These are phyloP conservation scores for Aurelia aurita DNA, from an alignment of 30 jellyfish, hydroid and myxozoan genomes.

Conservation along the genomic window DNA sequence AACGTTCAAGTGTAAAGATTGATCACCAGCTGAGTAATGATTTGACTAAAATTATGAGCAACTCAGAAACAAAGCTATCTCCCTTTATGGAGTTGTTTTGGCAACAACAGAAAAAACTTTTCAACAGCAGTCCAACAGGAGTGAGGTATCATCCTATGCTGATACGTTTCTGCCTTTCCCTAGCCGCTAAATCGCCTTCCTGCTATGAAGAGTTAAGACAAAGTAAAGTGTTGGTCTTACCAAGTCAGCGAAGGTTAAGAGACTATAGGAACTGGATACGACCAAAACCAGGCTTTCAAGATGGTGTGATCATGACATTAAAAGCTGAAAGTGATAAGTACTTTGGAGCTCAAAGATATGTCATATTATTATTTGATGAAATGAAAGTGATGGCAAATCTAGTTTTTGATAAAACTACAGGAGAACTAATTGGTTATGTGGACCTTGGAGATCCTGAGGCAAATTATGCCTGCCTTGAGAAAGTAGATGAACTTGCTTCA, in stretches of 20 bases:
- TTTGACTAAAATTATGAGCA: conserved; percentile 8
- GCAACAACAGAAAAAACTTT: too few relatives aligned
- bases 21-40: conserved; percentile 25
- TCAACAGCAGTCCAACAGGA: conserved; percentile 24
- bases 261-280: conserved; percentile 33
- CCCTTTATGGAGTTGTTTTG: conserved; percentile 53
- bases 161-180: conserved; percentile 49
- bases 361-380: conserved; percentile 32
- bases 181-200: conserved; percentile 62
- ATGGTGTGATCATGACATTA: conserved; percentile 14
- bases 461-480: conserved; percentile 49
- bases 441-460: conserved; percentile 52
- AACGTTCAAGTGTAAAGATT: conserved; percentile 12
- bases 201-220: conserved; percentile 27
- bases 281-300: conserved; percentile 40
- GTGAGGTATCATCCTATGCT: conserved; percentile 65
- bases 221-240: too few relatives aligned
- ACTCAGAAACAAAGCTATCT: conserved; percentile 19
- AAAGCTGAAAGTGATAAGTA: neutral
- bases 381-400: conserved; percentile 33
- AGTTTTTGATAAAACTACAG: conserved; percentile 32
- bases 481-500: conserved; percentile 35
- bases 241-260: conserved; percentile 41
- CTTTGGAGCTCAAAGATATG: conserved; percentile 4
- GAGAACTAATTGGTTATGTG: conserved; percentile 40